Evolutionary conservation across 2,888 invertebrate genomes (phyloP), one percentile per base, ranked within the genome.

Genomic region (Parnassius glacialis): DNA sequence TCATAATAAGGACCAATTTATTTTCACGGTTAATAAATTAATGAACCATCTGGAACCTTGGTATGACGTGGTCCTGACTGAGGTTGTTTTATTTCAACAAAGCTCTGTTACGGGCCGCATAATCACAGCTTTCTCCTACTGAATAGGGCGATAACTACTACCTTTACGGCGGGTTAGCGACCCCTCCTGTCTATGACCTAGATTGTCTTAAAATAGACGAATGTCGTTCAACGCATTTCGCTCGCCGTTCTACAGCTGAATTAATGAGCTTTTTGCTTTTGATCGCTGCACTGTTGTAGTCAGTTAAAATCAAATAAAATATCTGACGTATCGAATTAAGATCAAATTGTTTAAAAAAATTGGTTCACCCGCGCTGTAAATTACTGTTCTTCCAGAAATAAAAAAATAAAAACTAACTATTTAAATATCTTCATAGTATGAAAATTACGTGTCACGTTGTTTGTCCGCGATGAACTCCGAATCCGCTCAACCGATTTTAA

Each of bases 101-200:
- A 57, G 57, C 42, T 44, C 52, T n/a, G 47, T n/a, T 34, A 34
- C 16, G 59, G 25, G n/a, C 57, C 50, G 57, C 52, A 62, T 48
- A 58, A 52, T 63, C 50, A 67, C 60, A 65, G 61, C 57, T 53
- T 61, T 55, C 68, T 68, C 68, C 71, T 62, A 65, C 70, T 65
- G 66, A 66, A 68, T 65, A 62, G 63, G 65, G 67, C 67, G 68
- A 68, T 71, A 71, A 72, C 67, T 72, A 72, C 67, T 72, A 69
- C 68, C 68, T 70, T 65, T 64, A 66, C 65, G 55, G 52, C 67
- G 61, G 77, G 74, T 78, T 77, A 70, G 63, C 70, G 70, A 76
- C 75, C 78, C 71, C 64, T 64, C 63, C 62, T 67, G 57, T 59
- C 59, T 56, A 52, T 73, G 75, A 73, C 74, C 77, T 68, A 74